Evolutionary conservation across 2,113 vertebrate genomes (phyloP), one percentile per base, ranked within the genome.

Genomic region (Sylvietta virens): DNA sequence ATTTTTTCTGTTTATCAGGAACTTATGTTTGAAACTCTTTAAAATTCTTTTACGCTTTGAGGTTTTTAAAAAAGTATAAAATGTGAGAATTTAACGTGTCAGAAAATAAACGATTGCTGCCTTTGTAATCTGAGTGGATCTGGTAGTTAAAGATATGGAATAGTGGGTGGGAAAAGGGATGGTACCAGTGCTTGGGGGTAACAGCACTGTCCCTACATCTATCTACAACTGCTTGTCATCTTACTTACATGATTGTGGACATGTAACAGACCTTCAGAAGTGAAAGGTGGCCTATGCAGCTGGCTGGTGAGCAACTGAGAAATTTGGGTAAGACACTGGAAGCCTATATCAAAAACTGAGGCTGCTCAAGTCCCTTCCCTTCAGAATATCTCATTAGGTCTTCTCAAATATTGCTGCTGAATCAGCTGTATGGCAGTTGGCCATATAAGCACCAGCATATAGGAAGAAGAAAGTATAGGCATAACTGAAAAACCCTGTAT

Each of bases 41-140:
- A 15, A 89, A 74, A 84, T 31, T 15, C 30, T 72, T 79, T 13
- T 30, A 44, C 5, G 33, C 35, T 81, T 84, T 45, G 33, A 80
- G 22, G 47, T 90, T 83, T 83, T 81, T 73, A 3, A 37, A 74
- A n/a, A 82, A 8, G 44, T 72, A 37, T 74, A 44, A 78, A 94
- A 40, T 89, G 74, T 88, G 61, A 79, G 37, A 50, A 45, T 57
- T 80, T 62, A 40, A 81, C 53, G 58, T 83, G 37, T 92, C 7
- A 1, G 33, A 64, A 70, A 97, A 97, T 97, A 97, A 97, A 97
- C n/a, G 77, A 92, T 64, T 56, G 74, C 85, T 91, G 79, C 89
- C 95, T 95, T 95, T 93, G 81, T 96, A 94, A 30, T 67, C 30
- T 35, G 64, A 74, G 82, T 94, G 92, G 37, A 53, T 74, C 26